Evolutionary conservation across 2,888 invertebrate species (phyloP), one percentile per base, ranked within the genome.

Genomic region (Tubiluchus corallicola): DNA sequence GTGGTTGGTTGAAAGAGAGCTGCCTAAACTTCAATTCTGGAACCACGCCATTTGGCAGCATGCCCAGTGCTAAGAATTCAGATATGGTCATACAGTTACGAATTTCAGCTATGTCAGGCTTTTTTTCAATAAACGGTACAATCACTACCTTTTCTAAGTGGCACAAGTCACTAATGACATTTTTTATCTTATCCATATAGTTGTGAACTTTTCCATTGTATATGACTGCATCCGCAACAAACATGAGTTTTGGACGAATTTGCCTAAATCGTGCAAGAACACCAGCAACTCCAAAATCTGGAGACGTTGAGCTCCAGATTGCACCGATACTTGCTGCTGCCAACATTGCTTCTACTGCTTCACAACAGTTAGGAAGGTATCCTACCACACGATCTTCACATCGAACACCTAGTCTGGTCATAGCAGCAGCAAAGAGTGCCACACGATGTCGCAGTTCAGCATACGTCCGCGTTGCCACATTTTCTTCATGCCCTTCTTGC

Each of bases 221-320:
- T 44, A 61, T 58, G 2, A 71, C 70, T 41, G 66, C 66, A 51
- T 71, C 68, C 3, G 70, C 68, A 18, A 70, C 66, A 52, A 73
- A 68, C n/a, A 73, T 57, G 9, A 72, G 51, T 50, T 68, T 70
- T 5, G 72, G 71, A 37, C 63, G 57, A 13, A 71, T 69, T 58
- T 72, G 68, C 17, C 56, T 55, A 50, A 70, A 68, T 40, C 69
- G 55, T 48, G 63, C 68, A 37, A 68, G 48, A 21, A 69, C 68
- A 20, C 66, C 67, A n/a, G n/a, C n/a, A n/a, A 65, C 64, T 47
- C 71, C 71, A 55, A 71, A 70, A 53, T 71, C 71, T 2, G 70
- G 69, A 2, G 69, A 69, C 1, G 70, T 67, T 3, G 67, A 67
- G 42, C 68, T 68, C 71, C 71, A 72, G 1, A 68, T 60, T 2